These are phyloP conservation scores for Cecropterus lyciades DNA, from an alignment of 1,140 invertebrate genomes.

Conservation along the genomic window DNA sequence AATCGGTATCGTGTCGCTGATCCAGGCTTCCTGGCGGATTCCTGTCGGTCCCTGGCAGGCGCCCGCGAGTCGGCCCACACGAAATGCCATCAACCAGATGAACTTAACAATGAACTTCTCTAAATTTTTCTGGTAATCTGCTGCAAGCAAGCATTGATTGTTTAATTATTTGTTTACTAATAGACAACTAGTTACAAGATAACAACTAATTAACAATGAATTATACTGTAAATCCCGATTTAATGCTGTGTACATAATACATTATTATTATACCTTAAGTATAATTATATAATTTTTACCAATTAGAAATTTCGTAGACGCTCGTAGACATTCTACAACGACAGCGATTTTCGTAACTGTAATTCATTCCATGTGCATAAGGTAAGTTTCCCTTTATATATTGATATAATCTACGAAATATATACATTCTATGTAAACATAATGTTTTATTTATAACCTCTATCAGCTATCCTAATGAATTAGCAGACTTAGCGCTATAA, in stretches of 20 bases:
- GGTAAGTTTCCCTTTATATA: not conserved
- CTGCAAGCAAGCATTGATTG: not conserved
- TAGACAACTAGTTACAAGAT: not conserved
- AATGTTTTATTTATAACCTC: no score
- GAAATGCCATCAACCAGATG: slow-evolving; percentile 58
- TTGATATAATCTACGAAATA: no score
- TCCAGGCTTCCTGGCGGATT: slow-evolving; percentile 53
- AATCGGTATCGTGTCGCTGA: slow-evolving; percentile 23
- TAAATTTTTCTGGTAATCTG: slow-evolving; percentile 53
- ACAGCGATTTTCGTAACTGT: not conserved
- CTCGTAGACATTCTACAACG: slow-evolving; percentile 18
- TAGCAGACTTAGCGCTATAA: no score
- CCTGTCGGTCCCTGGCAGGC: slow-evolving; percentile 60
- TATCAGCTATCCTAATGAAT: no score
- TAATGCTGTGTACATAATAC: no score
- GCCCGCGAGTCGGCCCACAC: slow-evolving; percentile 38
- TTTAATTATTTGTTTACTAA: slow-evolving; percentile 18
- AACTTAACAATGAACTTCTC: slow-evolving; percentile 79
- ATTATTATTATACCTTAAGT: no score
- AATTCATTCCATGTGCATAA: not conserved
- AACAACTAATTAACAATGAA: not conserved
- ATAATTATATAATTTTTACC: no score
- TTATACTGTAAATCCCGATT: no score
- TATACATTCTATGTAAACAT: no score
- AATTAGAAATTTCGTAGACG: slow-evolving; percentile 19